Percentiles rank a stretch among this genome's conserved stretches.
Evolutionary conservation across 2,113 vertebrate species (phyloP).

Genomic region (Plestiodon gilberti): DNA sequence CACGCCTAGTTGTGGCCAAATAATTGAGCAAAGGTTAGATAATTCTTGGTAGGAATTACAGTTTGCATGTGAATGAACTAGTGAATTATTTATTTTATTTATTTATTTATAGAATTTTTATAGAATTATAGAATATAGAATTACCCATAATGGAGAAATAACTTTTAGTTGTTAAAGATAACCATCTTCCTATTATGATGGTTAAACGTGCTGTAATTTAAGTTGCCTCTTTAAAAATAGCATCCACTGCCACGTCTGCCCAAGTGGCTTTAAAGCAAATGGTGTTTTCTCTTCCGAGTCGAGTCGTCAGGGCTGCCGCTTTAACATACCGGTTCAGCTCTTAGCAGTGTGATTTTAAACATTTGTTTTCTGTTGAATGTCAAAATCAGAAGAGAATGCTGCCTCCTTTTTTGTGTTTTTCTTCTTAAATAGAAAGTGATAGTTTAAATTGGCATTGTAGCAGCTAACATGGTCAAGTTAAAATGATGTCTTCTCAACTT

Average conservation of each 20-base stretch:
- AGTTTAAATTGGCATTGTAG: slow-evolving; percentile 72
- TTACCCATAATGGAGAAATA: not conserved
- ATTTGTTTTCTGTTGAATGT: slow-evolving; percentile 63
- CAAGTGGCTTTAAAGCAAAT: slow-evolving; percentile 48
- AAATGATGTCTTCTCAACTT: slow-evolving; percentile 61
- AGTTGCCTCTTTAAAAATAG: slow-evolving; percentile 20
- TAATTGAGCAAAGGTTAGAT: not conserved
- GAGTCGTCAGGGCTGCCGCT: slow-evolving; percentile 49
- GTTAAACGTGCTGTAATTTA: slow-evolving; percentile 23
- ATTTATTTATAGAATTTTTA: too few species aligned
- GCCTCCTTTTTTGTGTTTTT: slow-evolving; percentile 49
- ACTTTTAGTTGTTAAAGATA: slow-evolving; percentile 35
- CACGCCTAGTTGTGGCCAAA: not conserved
- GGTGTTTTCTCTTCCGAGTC: slow-evolving; percentile 47
- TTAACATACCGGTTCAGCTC: slow-evolving; percentile 69
- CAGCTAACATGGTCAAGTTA: slow-evolving; percentile 65
- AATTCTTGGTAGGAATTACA: slow-evolving; percentile 3
- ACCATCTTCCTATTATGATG: slow-evolving; percentile 26
- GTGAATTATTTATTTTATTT: too few species aligned
- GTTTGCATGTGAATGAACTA: slow-evolving; percentile 2
- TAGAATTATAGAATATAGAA: too few species aligned
- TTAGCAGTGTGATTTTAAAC: slow-evolving; percentile 56
- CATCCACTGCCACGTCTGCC: slow-evolving; percentile 41
- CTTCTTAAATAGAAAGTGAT: slow-evolving; percentile 58
- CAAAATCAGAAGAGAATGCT: slow-evolving; percentile 65